These are phyloP conservation scores for Prorops nasuta DNA, from an alignment of 1,140 invertebrate genomes.

Conservation along the genomic window DNA sequence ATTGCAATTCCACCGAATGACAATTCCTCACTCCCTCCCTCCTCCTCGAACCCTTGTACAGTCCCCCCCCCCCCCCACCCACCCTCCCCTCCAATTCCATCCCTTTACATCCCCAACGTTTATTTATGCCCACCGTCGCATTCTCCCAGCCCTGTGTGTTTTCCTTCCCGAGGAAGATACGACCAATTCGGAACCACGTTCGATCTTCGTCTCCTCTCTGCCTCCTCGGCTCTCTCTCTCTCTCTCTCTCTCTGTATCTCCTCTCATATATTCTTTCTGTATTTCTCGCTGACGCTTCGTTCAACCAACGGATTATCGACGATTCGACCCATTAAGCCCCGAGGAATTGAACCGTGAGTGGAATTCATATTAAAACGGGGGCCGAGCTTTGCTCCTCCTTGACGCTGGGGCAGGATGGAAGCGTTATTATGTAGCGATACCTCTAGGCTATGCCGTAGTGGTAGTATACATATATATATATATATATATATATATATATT, in stretches of 20 bases:
- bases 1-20: conserved; percentile 46
- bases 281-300: conserved; percentile 28
- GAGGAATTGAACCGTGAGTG: conserved; percentile 18
- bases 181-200: no score
- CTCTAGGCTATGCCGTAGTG: conserved; percentile 20
- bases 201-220: neutral
- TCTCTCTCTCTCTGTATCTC: neutral
- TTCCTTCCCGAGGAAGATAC: no score
- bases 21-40: conserved; percentile 19
- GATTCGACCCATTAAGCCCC: conserved; percentile 30
- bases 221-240: neutral
- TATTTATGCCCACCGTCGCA: neutral
- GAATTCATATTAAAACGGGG: conserved; percentile 24
- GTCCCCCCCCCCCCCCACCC: neutral
- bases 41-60: neutral
- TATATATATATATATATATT: no score
- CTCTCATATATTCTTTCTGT: neutral
- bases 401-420: conserved; percentile 21
- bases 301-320: conserved; percentile 30
- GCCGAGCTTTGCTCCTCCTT: conserved; percentile 5
- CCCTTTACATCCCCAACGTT: neutral
- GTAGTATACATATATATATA: no score
- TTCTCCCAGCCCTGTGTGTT: no score
- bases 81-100: neutral
- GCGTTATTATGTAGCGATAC: conserved; percentile 25